These are phyloP conservation scores for Riparia riparia DNA, from an alignment of 2,113 vertebrate genomes.

Conservation along the genomic window DNA sequence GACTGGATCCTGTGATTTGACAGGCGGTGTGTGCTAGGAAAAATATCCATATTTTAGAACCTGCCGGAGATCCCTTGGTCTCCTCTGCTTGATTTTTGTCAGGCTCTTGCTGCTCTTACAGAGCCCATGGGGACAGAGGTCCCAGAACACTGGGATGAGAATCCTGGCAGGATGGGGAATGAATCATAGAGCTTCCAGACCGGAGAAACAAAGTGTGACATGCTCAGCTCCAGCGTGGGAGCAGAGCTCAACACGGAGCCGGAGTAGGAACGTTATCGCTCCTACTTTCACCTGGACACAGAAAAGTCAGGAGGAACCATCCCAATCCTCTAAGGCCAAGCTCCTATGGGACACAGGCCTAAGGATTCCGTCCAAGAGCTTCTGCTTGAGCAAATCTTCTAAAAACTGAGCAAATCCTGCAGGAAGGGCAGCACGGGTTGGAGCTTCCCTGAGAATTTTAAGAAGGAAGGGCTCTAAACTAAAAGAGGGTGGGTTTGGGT, in stretches of 20 bases:
- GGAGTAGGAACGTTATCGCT: not conserved
- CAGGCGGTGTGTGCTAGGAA: not conserved
- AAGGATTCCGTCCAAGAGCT: not conserved
- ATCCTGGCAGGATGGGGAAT: conserved; percentile 22
- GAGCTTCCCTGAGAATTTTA: not conserved
- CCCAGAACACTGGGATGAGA: not conserved
- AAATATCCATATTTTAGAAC: not conserved
- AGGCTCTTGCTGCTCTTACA: not conserved
- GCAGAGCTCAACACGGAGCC: not conserved
- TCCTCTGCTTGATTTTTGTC: conserved; percentile 4
- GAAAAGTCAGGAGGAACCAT: not conserved
- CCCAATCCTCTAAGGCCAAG: not conserved
- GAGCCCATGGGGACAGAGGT: not conserved
- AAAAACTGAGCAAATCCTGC: not conserved
- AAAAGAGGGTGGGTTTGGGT: not conserved
- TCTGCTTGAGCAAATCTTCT: not conserved
- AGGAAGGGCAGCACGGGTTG: not conserved
- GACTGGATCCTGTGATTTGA: conserved; percentile 53
- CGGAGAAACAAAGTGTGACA: not conserved
- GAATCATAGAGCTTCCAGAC: conserved; percentile 1
- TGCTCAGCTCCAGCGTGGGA: not conserved
- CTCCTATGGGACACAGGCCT: not conserved
- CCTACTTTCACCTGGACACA: not conserved
- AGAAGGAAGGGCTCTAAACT: not conserved
- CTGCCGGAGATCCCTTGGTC: not conserved